These are phyloP conservation scores for Herminia tarsipennalis DNA, from an alignment of 2,888 invertebrate genomes.

Conservation along the genomic window DNA sequence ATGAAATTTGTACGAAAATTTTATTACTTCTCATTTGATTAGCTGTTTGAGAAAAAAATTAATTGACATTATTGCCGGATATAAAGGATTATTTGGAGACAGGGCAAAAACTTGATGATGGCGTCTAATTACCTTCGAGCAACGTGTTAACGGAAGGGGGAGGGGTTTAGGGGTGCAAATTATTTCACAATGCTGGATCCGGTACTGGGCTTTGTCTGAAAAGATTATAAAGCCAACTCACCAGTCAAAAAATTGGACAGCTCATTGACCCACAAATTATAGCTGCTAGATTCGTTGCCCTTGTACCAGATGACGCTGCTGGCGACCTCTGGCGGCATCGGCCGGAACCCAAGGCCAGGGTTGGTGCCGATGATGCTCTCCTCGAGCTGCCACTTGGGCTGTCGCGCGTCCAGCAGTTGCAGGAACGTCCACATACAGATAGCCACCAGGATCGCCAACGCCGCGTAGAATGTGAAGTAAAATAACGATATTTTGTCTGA, in stretches of 20 bases:
- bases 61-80: no score
- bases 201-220: no score
- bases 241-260: conserved; percentile 91
- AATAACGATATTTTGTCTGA: conserved; percentile 97
- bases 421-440: conserved; percentile 98
- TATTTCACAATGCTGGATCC: no score
- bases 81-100: not conserved
- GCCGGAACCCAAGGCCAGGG: conserved; percentile 98
- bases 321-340: conserved; percentile 94
- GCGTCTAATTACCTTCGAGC: no score
- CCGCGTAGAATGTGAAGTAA: conserved; percentile 97
- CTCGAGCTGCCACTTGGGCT: conserved; percentile 95
- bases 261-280: conserved; percentile 91
- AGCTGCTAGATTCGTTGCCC: conserved; percentile 91
- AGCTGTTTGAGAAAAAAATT: no score
- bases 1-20: no score
- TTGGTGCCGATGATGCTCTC: conserved; percentile 96
- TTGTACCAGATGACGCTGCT: conserved; percentile 98
- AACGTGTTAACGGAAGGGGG: no score
- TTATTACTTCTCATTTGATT: no score
- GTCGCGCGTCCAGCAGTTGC: conserved; percentile 94
- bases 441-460: conserved; percentile 96
- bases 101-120: no score
- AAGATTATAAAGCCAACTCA: conserved; percentile 82
- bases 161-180: no score